Conservation (phyloP, 2,888 invertebrate genomes). For the Microplitis manilae region DNA sequence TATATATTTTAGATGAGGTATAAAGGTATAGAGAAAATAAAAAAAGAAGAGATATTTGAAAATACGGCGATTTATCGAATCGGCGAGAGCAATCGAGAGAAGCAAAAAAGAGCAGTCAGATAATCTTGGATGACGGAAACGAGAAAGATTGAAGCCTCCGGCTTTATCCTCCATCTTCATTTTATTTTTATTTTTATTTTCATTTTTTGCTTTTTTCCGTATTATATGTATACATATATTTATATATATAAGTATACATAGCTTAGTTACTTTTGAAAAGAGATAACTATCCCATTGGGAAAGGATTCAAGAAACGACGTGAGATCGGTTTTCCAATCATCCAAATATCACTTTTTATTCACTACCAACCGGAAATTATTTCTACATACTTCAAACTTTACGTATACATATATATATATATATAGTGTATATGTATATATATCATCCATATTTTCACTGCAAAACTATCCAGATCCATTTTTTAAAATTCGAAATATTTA, state of each 20-base stretch:
- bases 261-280: not conserved
- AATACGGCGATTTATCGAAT: slow-evolving; percentile 47
- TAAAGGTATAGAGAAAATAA: too few relatives aligned
- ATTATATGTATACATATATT: not conserved
- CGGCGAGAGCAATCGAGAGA: slow-evolving; percentile 45
- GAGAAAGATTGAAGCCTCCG: slow-evolving; percentile 52
- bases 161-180: slow-evolving; percentile 46
- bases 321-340: slow-evolving; percentile 1
- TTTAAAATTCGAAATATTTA: slow-evolving; percentile 4
- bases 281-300: slow-evolving; percentile 1
- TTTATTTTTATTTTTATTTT: slow-evolving; percentile 5
- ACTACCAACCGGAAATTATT: slow-evolving; percentile 36
- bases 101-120: slow-evolving; percentile 38
- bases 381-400: slow-evolving; percentile 31
- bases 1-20: not conserved
- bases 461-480: not conserved
- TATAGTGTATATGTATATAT: too few relatives aligned
- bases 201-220: not conserved
- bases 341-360: slow-evolving; percentile 2
- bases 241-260: not conserved
- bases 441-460: not conserved
- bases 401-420: not conserved
- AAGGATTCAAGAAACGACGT: slow-evolving; percentile 3
- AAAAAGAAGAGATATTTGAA: not conserved
- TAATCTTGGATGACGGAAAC: slow-evolving; percentile 55